These are phyloP conservation scores for Morone chrysops DNA, from an alignment of 2,113 vertebrate genomes.

Conservation along the genomic window DNA sequence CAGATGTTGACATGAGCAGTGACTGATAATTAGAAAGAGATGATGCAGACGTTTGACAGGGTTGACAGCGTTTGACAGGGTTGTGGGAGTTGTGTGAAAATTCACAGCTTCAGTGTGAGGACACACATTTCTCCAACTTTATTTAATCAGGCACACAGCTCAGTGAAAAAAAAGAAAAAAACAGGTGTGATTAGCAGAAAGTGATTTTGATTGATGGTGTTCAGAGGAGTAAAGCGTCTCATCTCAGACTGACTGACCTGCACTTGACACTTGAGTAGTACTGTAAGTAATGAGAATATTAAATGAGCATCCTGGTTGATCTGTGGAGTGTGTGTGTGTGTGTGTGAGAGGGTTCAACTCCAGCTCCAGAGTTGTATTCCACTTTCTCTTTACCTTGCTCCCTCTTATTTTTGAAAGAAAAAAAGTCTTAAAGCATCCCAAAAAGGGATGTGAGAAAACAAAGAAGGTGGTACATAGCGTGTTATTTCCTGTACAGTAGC, in stretches of 20 bases:
- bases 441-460: conserved; percentile 1
- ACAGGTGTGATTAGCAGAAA: conserved; percentile 1
- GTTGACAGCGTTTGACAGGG: not conserved
- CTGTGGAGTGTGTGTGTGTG: not conserved
- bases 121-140: not conserved
- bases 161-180: not conserved
- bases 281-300: conserved; percentile 5
- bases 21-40: not conserved
- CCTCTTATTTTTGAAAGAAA: not conserved
- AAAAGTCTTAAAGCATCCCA: conserved; percentile 5
- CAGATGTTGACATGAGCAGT: not conserved
- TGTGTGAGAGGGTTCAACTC: not conserved
- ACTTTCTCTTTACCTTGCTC: not conserved
- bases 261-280: conserved; percentile 3
- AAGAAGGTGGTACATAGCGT: not conserved
- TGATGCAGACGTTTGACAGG: not conserved
- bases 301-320: not conserved
- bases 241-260: conserved; percentile 24
- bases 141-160: not conserved
- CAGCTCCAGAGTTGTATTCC: not conserved
- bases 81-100: conserved; percentile 5
- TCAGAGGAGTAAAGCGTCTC: not conserved
- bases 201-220: not conserved
- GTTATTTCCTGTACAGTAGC: conserved; percentile 23
- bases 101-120: conserved; percentile 26